phyloP scores from a whole-genome alignment of 92 coral and sea anemone genomes.

The Montipora capitata region DNA sequence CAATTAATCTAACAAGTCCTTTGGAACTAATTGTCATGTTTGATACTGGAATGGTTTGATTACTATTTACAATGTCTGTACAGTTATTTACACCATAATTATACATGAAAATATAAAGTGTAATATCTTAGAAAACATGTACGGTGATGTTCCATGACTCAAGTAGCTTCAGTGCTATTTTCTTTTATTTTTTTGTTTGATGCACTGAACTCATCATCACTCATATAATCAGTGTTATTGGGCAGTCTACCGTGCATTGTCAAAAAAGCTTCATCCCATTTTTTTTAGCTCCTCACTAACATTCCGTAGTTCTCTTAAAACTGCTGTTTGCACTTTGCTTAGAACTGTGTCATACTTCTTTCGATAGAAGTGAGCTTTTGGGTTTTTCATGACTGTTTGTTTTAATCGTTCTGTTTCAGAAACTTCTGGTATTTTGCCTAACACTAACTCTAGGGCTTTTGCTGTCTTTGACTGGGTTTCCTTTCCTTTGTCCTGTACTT shows the following conservation, averaged over 20 bases:
- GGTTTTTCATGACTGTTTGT: conserved; percentile 22
- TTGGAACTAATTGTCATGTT: too few relatives aligned
- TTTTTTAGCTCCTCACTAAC: conserved; percentile 3
- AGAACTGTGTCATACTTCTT: conserved; percentile 24
- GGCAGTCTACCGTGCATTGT: conserved; percentile 26
- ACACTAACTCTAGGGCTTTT: conserved; percentile 16
- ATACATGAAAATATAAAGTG: background rate
- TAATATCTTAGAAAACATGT: conserved; percentile 1
- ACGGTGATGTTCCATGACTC: conserved; percentile 50
- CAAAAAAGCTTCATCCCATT: conserved; percentile 10
- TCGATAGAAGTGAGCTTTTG: conserved; percentile 28
- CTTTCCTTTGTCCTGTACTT: conserved; percentile 6
- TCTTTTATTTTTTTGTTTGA: background rate
- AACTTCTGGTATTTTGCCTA: conserved; percentile 22
- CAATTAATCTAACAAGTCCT: too few relatives aligned
- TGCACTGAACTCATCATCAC: background rate
- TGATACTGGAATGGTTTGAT: too few relatives aligned
- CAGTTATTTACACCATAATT: background rate
- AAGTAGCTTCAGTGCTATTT: conserved; percentile 29
- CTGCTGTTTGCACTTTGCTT: conserved; percentile 2
- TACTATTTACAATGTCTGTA: too few relatives aligned
- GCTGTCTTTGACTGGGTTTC: conserved; percentile 35
- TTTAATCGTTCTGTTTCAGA: conserved; percentile 14
- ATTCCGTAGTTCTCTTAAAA: conserved; percentile 19
- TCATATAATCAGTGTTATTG: conserved; percentile 1